These are phyloP conservation scores for Agrypnus murinus DNA, from an alignment of 2,888 invertebrate genomes.

Conservation along the genomic window DNA sequence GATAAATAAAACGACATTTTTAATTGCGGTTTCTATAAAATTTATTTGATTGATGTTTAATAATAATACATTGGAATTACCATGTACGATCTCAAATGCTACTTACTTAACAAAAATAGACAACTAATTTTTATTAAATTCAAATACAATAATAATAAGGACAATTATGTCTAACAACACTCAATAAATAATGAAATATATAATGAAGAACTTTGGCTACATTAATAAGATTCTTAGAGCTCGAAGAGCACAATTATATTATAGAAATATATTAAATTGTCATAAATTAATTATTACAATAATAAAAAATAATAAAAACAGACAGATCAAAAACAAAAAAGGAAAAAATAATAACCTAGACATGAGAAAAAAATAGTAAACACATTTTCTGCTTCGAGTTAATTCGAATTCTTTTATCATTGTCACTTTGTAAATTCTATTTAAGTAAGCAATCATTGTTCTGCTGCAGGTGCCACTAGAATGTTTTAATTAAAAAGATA, in stretches of 20 bases:
- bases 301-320: constrained; percentile 1
- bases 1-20: too few species aligned
- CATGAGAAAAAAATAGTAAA: too few species aligned
- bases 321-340: constrained; percentile 32
- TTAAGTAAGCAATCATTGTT: constrained; percentile 16
- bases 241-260: constrained; percentile 54
- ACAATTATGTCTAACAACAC: constrained; percentile 58
- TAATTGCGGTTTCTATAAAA: constrained; percentile 51
- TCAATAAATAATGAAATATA: constrained; percentile 68
- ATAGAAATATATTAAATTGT: constrained; percentile 39
- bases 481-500: neutral
- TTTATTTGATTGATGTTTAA: constrained; percentile 51
- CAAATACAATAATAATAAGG: constrained; percentile 58
- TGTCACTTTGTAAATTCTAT: neutral
- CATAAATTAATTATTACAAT: constrained; percentile 38
- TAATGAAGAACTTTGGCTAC: constrained; percentile 70
- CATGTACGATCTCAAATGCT: constrained; percentile 51
- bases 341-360: constrained; percentile 25
- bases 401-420: constrained; percentile 7
- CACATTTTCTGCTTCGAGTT: too few species aligned
- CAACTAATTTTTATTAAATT: constrained; percentile 53
- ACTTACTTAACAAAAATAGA: constrained; percentile 57
- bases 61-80: constrained; percentile 53
- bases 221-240: constrained; percentile 62
- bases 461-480: constrained; percentile 14